Conservation (phyloP, 2,888 invertebrate species). For the Callosobruchus maculatus region DNA sequence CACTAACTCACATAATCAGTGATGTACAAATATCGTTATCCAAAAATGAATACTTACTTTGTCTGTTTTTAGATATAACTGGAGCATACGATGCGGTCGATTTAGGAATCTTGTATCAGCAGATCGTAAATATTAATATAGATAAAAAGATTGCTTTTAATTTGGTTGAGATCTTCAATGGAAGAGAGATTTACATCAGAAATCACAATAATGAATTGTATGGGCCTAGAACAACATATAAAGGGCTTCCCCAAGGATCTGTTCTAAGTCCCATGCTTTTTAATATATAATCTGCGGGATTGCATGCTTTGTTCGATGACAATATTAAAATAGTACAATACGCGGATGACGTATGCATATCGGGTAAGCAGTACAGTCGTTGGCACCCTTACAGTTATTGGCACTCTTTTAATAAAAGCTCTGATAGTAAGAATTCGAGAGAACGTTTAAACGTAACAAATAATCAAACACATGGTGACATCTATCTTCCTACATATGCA, state of each 20-base stretch:
- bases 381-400: no score
- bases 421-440: no score
- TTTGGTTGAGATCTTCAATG: constrained; percentile 1
- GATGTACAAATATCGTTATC: constrained; percentile 4
- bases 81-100: constrained; percentile 5
- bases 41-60: constrained; percentile 2
- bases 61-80: constrained; percentile 5
- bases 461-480: no score
- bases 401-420: no score
- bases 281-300: not conserved
- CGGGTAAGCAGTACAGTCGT: no score
- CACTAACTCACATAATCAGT: constrained; percentile 3
- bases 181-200: constrained; percentile 4
- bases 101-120: not conserved
- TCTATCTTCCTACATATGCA: no score
- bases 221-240: constrained; percentile 19
- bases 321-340: constrained; percentile 1
- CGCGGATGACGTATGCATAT: constrained; percentile 1
- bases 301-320: not conserved
- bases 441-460: no score
- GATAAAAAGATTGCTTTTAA: not conserved
- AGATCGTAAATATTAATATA: not conserved
- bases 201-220: constrained; percentile 10
- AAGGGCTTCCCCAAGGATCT: constrained; percentile 11
- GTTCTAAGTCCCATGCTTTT: constrained; percentile 1